phyloP scores from a whole-genome alignment of 2,888 invertebrate species.

The Brenthis daphne region DNA sequence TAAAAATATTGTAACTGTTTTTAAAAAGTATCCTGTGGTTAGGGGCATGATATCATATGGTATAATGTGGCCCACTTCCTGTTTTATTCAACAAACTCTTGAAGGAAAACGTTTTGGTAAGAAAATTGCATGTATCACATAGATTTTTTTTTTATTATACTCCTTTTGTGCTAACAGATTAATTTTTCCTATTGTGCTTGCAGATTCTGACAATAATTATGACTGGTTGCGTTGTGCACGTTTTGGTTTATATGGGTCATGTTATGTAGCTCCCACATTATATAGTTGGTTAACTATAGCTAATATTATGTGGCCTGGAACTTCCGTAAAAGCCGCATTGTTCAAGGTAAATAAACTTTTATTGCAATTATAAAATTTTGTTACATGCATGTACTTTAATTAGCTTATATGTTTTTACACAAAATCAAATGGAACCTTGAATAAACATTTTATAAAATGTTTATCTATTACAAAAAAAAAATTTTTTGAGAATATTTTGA shows the following conservation, averaged over 20 bases:
- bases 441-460: too few species aligned
- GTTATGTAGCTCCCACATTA: constrained; percentile 91
- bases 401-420: neutral
- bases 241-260: constrained; percentile 90
- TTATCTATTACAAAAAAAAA: too few species aligned
- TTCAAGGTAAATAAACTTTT: constrained; percentile 82
- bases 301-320: constrained; percentile 89
- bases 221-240: constrained; percentile 87
- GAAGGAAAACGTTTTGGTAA: constrained; percentile 84
- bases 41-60: constrained; percentile 87
- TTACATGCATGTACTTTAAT: neutral
- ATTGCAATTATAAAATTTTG: neutral
- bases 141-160: constrained; percentile 3
- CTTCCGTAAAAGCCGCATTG: constrained; percentile 85
- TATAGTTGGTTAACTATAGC: constrained; percentile 91
- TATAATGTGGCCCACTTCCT: constrained; percentile 88
- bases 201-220: constrained; percentile 72
- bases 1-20: constrained; percentile 53
- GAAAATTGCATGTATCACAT: constrained; percentile 34
- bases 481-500: too few species aligned
- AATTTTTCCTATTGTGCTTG: constrained; percentile 7
- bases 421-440: neutral
- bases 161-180: neutral
- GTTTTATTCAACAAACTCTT: constrained; percentile 87
- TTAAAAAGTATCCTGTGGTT: constrained; percentile 66